A percentile compares a stretch with the other conserved stretches of the same genome.
Evolutionary conservation across 2,888 invertebrate species (phyloP).

Genomic region (Scrobipalpa costella): DNA sequence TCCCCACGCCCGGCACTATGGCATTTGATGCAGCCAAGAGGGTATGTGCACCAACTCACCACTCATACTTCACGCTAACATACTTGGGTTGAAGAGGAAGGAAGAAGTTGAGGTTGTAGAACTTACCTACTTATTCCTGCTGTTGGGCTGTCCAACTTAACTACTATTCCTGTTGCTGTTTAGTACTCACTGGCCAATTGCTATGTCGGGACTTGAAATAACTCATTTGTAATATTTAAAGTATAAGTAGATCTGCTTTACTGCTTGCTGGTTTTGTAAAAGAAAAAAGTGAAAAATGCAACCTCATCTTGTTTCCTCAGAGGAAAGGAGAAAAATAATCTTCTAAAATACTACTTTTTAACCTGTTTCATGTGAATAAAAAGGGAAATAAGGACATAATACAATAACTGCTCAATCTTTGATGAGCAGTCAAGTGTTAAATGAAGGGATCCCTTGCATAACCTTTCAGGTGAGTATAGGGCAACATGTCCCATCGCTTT

Average conservation of each 20-base stretch:
- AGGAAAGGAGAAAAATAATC: not conserved
- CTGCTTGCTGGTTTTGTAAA: too few relatives aligned
- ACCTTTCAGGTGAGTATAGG: conserved; percentile 48
- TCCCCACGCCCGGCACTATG: conserved; percentile 43
- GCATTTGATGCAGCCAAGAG: conserved; percentile 57
- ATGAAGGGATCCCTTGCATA: conserved; percentile 32
- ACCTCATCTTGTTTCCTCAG: not conserved
- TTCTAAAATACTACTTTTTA: not conserved
- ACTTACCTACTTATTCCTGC: not conserved
- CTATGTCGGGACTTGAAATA: too few relatives aligned
- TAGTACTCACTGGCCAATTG: too few relatives aligned
- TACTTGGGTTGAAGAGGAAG: not conserved
- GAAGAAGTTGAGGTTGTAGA: conserved; percentile 3
- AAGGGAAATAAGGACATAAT: not conserved
- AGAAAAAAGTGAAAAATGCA: not conserved
- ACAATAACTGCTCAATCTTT: not conserved
- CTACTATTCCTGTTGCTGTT: too few relatives aligned
- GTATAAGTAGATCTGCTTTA: too few relatives aligned
- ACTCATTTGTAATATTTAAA: too few relatives aligned
- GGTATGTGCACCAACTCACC: conserved; percentile 57
- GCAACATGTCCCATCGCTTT: conserved; percentile 59
- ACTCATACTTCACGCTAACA: conserved; percentile 31
- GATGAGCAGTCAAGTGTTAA: not conserved
- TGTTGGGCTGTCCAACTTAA: too few relatives aligned
- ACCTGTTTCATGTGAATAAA: not conserved